phyloP scores from a whole-genome alignment of 2,797 vertebrate species.

The Mormyrops boulengeri region DNA sequence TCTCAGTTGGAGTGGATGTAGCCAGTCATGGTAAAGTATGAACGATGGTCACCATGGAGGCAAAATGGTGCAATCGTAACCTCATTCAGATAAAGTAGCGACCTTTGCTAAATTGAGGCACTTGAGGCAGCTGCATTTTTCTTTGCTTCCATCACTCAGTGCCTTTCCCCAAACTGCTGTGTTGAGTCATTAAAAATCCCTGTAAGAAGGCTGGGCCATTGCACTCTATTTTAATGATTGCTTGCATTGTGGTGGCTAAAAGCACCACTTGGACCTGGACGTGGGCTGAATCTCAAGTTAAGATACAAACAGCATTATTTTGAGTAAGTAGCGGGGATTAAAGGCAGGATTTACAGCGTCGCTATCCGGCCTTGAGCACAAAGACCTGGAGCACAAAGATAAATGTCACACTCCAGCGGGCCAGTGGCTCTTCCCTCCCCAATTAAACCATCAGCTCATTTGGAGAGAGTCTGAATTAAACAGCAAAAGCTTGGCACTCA shows the following conservation, averaged over 20 bases:
- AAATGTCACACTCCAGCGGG: not conserved
- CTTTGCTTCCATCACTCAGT: not conserved
- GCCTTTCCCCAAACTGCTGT: not conserved
- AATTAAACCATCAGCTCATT: not conserved
- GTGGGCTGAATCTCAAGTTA: constrained; percentile 5
- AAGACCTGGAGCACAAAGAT: not conserved
- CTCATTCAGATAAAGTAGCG: not conserved
- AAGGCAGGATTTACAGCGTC: not conserved
- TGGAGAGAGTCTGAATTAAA: not conserved
- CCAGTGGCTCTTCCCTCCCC: not conserved
- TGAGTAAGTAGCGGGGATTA: not conserved
- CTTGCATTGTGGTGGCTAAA: not conserved
- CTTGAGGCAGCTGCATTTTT: not conserved
- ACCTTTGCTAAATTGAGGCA: constrained; percentile 3
- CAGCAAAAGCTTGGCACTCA: not conserved
- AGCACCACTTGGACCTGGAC: not conserved
- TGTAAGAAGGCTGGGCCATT: not conserved
- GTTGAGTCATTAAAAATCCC: not conserved
- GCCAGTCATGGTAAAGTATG: not conserved
- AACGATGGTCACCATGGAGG: not conserved
- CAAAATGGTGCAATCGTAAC: not conserved
- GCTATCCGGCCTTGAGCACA: not conserved
- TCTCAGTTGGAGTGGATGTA: not conserved
- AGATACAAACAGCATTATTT: constrained; percentile 10
- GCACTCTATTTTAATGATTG: constrained; percentile 3